Evolutionary conservation across 2,888 invertebrate species (phyloP).

Genomic region (Pasiphila rectangulata): DNA sequence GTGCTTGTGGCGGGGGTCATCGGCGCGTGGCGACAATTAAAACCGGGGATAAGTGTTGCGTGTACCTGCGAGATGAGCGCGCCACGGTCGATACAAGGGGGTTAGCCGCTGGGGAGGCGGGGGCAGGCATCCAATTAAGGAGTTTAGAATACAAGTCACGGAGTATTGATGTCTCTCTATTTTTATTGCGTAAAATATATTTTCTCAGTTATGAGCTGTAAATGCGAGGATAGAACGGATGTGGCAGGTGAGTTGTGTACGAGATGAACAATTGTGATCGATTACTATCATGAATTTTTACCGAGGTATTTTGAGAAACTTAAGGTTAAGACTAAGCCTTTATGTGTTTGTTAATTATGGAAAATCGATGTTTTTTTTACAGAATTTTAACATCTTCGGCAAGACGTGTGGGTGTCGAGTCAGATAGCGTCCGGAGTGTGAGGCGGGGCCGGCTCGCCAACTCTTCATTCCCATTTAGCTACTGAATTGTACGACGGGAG

Average conservation of each 20-base stretch:
- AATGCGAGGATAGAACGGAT: constrained; percentile 35
- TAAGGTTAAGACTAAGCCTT: too few relatives aligned
- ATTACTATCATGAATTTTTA: too few relatives aligned
- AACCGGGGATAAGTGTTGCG: constrained; percentile 79
- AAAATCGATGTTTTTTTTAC: constrained; percentile 32
- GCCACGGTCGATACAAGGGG: constrained; percentile 74
- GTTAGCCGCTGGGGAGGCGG: constrained; percentile 44
- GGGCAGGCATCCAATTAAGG: constrained; percentile 66
- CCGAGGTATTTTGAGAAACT: too few relatives aligned
- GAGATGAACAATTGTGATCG: too few relatives aligned
- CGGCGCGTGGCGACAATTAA: constrained; percentile 79
- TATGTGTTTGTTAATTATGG: too few relatives aligned
- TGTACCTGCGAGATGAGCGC: constrained; percentile 78
- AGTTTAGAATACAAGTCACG: constrained; percentile 75
- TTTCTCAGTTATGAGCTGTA: constrained; percentile 30
- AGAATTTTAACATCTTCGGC: constrained; percentile 51
- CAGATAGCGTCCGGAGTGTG: constrained; percentile 53
- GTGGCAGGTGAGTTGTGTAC: constrained; percentile 20
- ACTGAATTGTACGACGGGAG: constrained; percentile 75
- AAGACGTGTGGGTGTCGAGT: constrained; percentile 64
- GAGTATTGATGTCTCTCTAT: constrained; percentile 67
- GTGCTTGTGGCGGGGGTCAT: constrained; percentile 57
- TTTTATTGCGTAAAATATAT: constrained; percentile 44
- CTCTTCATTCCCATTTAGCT: constrained; percentile 78
- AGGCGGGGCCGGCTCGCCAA: constrained; percentile 55